These are phyloP conservation scores for Chionis minor DNA, from an alignment of 2,113 vertebrate species.

Conservation along the genomic window DNA sequence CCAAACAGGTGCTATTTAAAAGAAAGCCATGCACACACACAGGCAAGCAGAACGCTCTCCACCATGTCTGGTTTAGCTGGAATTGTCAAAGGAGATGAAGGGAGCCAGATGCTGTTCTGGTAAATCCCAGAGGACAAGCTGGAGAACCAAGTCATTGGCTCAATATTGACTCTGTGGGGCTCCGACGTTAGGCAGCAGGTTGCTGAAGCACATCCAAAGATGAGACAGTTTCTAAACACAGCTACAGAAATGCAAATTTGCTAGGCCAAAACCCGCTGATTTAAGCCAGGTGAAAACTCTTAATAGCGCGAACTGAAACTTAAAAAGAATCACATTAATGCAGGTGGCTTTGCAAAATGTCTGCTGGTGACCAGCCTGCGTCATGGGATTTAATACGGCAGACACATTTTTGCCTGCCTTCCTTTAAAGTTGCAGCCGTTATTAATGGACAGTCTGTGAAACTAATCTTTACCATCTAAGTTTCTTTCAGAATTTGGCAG, in stretches of 20 bases:
- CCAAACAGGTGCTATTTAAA: not conserved
- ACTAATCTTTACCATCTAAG: slow-evolving; percentile 81
- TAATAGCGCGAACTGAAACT: not conserved
- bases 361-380: not conserved
- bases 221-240: not conserved
- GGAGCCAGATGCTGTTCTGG: not conserved
- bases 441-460: not conserved
- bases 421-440: not conserved
- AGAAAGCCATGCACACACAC: not conserved
- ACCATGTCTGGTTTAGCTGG: not conserved
- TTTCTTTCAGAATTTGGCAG: slow-evolving; percentile 87
- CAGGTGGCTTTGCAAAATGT: not conserved
- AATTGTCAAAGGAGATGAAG: not conserved
- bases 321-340: not conserved
- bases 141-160: not conserved
- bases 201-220: not conserved
- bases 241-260: not conserved
- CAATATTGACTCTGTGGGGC: not conserved
- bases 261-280: not conserved
- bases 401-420: not conserved
- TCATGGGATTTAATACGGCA: not conserved
- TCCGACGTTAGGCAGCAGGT: not conserved
- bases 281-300: not conserved
- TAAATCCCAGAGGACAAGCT: not conserved
- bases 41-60: not conserved